Percentiles rank a stretch among this genome's conserved stretches.
Conservation (phyloP, 2,888 invertebrate species). For the Labia minor region DNA sequence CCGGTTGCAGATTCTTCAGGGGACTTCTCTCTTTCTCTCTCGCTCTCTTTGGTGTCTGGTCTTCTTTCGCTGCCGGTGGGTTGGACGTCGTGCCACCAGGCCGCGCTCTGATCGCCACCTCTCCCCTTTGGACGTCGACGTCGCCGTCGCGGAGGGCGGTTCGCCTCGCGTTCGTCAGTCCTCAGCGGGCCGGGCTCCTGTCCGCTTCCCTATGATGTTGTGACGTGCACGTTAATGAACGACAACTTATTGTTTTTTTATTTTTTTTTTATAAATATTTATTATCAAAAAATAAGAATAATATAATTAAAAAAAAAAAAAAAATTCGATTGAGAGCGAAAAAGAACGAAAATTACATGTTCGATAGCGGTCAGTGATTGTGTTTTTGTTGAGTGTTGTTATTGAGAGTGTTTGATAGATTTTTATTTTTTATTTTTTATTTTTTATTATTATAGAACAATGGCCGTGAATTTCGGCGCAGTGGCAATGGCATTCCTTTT, state of each 20-base stretch:
- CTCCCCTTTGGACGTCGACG: not conserved
- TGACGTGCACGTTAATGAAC: not conserved
- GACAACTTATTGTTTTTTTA: too few species aligned
- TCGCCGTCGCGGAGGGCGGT: not conserved
- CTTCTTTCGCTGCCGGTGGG: not conserved
- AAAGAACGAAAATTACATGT: not conserved
- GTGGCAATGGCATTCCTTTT: slow-evolving; percentile 16
- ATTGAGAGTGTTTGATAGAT: not conserved
- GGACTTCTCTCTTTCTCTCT: too few species aligned
- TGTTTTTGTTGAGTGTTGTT: not conserved
- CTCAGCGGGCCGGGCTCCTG: slow-evolving; percentile 2
- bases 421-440: too few species aligned
- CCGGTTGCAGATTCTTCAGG: too few species aligned
- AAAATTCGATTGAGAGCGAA: not conserved
- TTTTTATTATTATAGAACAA: too few species aligned
- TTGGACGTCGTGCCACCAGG: not conserved
- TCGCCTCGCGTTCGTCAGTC: not conserved
- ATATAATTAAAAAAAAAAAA: not conserved
- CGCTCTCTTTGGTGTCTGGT: too few species aligned
- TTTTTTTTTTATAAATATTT: not conserved
- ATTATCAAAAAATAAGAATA: not conserved
- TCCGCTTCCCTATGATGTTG: not conserved
- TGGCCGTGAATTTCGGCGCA: slow-evolving; percentile 17
- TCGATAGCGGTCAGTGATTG: not conserved
- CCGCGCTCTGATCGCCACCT: too few species aligned